Evolutionary conservation across 1,140 invertebrate genomes (phyloP).

Genomic region (Tenebrio molitor): DNA sequence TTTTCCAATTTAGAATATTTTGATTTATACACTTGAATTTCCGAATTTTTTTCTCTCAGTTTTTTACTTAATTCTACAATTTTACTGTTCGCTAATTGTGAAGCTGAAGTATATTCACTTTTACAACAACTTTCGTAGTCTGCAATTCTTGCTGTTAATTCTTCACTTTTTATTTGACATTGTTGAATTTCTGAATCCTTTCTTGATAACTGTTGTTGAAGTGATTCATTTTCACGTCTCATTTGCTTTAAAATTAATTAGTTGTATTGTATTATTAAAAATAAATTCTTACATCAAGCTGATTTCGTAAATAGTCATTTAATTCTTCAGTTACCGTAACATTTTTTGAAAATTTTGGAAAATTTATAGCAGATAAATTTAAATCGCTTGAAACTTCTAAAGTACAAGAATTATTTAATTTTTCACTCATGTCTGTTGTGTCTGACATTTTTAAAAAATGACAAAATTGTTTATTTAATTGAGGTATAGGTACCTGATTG

Average conservation of each 20-base stretch:
- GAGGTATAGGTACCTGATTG: too few species aligned
- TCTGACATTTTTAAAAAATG: background rate
- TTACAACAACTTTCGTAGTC: slow-evolving; percentile 51
- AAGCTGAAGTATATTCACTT: slow-evolving; percentile 38
- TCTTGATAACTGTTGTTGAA: slow-evolving; percentile 58
- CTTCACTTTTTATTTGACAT: slow-evolving; percentile 48
- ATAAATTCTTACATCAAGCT: slow-evolving; percentile 64
- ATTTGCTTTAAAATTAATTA: slow-evolving; percentile 64
- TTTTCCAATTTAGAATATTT: slow-evolving; percentile 64
- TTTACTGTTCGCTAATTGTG: slow-evolving; percentile 63
- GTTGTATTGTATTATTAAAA: too few species aligned
- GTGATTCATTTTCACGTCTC: slow-evolving; percentile 63
- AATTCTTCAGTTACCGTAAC: slow-evolving; percentile 62
- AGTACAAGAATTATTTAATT: slow-evolving; percentile 11
- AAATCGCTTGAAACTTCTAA: slow-evolving; percentile 40
- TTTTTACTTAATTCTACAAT: slow-evolving; percentile 69
- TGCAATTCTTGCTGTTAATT: slow-evolving; percentile 49
- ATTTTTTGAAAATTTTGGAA: slow-evolving; percentile 50
- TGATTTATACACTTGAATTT: slow-evolving; percentile 65
- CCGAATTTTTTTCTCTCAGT: slow-evolving; percentile 66
- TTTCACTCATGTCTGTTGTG: background rate
- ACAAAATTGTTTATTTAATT: too few species aligned
- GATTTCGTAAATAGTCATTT: slow-evolving; percentile 62
- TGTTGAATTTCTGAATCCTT: slow-evolving; percentile 46
- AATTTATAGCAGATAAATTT: slow-evolving; percentile 41